Percentiles rank a stretch among this genome's conserved stretches.
Evolutionary conservation across 2,113 vertebrate genomes (phyloP).

Genomic region (Campylorhamphus procurvoides): DNA sequence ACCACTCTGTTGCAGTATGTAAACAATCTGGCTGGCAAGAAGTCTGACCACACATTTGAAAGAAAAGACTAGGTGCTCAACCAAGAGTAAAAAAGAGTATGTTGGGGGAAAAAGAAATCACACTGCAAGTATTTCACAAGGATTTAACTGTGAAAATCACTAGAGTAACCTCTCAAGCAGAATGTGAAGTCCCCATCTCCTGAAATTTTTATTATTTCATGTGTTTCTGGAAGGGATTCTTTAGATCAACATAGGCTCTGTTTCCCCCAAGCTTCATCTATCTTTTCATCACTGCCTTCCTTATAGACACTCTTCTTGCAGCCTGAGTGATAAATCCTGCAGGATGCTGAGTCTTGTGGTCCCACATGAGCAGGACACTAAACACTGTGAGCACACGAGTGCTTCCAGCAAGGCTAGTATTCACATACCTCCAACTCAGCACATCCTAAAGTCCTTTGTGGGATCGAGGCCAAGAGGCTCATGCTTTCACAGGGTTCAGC

Average conservation of each 20-base stretch:
- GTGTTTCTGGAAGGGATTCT: neutral
- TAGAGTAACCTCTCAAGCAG: neutral
- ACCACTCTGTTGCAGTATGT: neutral
- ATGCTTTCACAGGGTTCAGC: neutral
- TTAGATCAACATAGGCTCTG: neutral
- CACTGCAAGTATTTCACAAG: neutral
- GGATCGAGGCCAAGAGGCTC: slow-evolving; percentile 9
- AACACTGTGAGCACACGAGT: neutral
- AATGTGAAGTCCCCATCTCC: neutral
- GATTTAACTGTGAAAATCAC: neutral
- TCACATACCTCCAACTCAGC: slow-evolving; percentile 26
- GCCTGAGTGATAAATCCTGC: neutral
- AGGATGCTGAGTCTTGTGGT: neutral
- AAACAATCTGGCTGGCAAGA: neutral
- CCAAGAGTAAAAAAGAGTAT: neutral
- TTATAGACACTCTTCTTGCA: neutral
- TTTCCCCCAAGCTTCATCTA: neutral
- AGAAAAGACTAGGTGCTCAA: neutral
- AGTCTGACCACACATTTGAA: neutral
- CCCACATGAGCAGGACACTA: neutral
- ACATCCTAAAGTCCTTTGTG: neutral
- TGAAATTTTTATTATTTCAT: neutral
- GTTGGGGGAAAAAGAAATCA: neutral
- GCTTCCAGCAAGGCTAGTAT: neutral
- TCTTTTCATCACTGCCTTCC: neutral